Evolutionary conservation across 2,797 vertebrate genomes (phyloP), one percentile per base, ranked within the genome.

Genomic region (Pipistrellus nathusii): DNA sequence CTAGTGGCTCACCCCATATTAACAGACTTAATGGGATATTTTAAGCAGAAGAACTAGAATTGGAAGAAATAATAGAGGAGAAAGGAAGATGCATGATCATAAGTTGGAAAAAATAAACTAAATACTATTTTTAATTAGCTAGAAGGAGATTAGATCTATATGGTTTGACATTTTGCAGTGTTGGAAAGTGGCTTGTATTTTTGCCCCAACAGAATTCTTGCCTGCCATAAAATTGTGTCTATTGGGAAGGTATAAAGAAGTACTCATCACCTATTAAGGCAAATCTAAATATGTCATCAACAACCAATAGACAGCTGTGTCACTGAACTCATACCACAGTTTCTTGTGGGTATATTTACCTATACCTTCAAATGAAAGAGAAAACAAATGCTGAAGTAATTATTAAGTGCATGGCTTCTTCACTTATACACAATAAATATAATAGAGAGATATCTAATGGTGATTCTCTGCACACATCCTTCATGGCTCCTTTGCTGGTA

Each of bases 361-460:
- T 13, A 1, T 17, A 2, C 66, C 38, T 69, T n/a, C 9, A 38
- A 87, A n/a, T 32, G 30, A 13, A 72, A 51, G 41, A 10, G 2
- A 68, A 44, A 82, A 20, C 3, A 55, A 55, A 4, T 3, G 1
- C 21, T 20, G 35, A 3, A 17, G 1, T 11, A 14, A 8, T 11
- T 11, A 11, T 5, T 13, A 32, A 75, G n/a, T 3, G 0, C 4
- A 1, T 0, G 6, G 38, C 17, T 55, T 66, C 41, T 5, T 2
- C 0, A 41, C 41, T 44, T 32, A n/a, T 18, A 0, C 21, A 51
- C 68, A 20, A 5, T 13, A 2, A 10, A 7, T 11, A 25, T 2
- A 48, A 10, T 27, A 14, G 0, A 10, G 25, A 8, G 12, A 5
- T 3, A 8, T 7, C 38, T 2, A 0, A 1, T 4, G n/a, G n/a